Evolutionary conservation across 23 tunicate species (phyloP).

Genomic region (Oikopleura dioica): DNA sequence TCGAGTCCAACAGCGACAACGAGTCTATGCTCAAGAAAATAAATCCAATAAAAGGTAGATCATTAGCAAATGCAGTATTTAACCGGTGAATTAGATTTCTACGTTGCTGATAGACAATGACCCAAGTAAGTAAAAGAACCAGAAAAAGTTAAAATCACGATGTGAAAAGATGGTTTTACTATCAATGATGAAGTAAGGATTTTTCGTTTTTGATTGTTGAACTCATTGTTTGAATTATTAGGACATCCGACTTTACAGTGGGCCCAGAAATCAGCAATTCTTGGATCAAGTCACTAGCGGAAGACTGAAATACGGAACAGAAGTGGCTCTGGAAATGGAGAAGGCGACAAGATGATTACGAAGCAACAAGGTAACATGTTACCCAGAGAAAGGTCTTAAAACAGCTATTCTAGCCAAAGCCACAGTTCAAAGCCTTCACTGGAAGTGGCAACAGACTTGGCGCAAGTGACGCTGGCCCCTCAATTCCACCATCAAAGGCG

Average conservation of each 20-base stretch:
- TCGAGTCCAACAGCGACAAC: too few species aligned
- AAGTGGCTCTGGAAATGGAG: background rate
- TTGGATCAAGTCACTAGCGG: background rate
- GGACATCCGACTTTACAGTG: too few species aligned
- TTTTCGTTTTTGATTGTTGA: too few species aligned
- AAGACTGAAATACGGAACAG: background rate
- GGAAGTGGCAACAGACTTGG: background rate
- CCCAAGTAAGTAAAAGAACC: background rate
- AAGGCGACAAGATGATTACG: background rate
- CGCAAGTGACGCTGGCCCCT: too few species aligned
- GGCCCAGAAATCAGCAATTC: too few species aligned
- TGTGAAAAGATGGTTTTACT: too few species aligned
- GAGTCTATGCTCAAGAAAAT: background rate
- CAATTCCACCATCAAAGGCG: background rate
- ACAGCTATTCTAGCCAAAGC: too few species aligned
- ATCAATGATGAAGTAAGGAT: too few species aligned
- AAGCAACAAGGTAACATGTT: too few species aligned
- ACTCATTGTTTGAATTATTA: too few species aligned
- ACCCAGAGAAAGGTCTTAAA: too few species aligned
- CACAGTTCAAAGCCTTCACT: background rate
- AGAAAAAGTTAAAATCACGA: too few species aligned
- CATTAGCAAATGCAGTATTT: background rate
- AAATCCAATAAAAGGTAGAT: background rate
- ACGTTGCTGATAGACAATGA: background rate
- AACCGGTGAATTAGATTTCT: background rate